Base-by-base conservation (phyloP, 2,113 vertebrate genomes). In the Colaptes auratus region DNA sequence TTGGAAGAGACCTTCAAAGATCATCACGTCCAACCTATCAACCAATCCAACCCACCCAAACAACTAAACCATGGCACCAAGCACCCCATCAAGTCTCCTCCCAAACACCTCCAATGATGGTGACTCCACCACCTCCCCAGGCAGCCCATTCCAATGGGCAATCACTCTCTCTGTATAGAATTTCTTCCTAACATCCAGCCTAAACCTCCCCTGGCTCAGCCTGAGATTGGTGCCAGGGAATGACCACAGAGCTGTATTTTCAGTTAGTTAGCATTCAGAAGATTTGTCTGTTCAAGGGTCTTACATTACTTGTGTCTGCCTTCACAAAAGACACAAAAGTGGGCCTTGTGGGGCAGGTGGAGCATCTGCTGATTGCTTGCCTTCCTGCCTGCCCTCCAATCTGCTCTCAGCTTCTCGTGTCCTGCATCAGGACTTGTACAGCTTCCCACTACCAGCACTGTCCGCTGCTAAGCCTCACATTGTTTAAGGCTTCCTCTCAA, bases 401-500 rank as follows among this genome's bases (percentile, higher is more conserved):
- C 23, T 16, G 27, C 56, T 89, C 35, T 27, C 31, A 67, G 58
- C 31, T 67, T 88, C 72, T 79, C 15, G 36, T 86, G 28, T 44
- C 31, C 44, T 44, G 4, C 44, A 27, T 52, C 33, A 39, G 30
- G 53, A 19, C 75, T 86, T 86, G 52, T 23, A 7, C 28, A n/a
- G 44, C 48, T 79, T 89, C 52, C 78, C 53, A 2, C 14, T 52
- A 30, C 25, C 31, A 78, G n/a, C 31, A 50, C 31, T 58, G 74
- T 60, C 70, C 74, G 42, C 69, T 69, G n/a, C 74, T 87, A 52
- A 91, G 23, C 56, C 36, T 75, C 0, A 0, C n/a, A 28, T 61
- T 86, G 52, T 70, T 52, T n/a, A 63, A 90, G n/a, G 10, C 55
- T 93, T 88, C 70, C 65, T 92, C 80, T 72, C 33, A 79, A 92